Conservation (phyloP, 2,113 vertebrate species). For the Saccopteryx leptura region DNA sequence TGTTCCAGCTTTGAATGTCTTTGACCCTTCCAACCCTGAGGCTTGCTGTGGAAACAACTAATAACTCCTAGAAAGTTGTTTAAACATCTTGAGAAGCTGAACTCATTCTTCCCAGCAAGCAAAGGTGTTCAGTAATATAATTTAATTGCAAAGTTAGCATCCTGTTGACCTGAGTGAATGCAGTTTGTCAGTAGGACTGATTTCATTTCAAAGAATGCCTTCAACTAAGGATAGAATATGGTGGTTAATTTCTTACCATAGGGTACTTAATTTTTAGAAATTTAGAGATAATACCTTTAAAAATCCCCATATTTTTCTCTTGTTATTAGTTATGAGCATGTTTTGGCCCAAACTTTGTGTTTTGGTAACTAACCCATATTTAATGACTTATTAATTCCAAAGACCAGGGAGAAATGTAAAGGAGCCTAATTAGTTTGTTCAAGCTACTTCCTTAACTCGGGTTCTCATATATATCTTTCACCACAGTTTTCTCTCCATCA, state of each 20-base stretch:
- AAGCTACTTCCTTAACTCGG: not conserved
- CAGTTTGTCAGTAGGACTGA: not conserved
- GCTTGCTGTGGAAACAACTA: not conserved
- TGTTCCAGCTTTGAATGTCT: not conserved
- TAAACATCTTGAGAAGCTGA: not conserved
- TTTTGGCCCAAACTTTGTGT: not conserved
- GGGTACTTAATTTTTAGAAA: conserved; percentile 17
- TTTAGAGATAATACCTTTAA: not conserved
- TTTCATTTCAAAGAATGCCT: not conserved
- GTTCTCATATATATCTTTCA: not conserved
- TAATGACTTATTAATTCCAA: not conserved
- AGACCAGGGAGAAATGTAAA: not conserved
- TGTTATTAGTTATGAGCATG: not conserved
- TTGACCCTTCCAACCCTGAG: not conserved
- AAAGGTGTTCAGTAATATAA: not conserved
- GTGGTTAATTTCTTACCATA: conserved; percentile 1
- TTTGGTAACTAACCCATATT: not conserved
- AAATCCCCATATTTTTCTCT: not conserved
- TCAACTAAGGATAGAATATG: not conserved
- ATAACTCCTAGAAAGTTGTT: not conserved
- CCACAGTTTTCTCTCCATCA: not conserved
- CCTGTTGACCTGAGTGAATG: not conserved
- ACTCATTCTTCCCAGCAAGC: not conserved
- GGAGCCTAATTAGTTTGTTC: not conserved
- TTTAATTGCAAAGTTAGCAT: not conserved